Base-by-base conservation (phyloP, 2,888 invertebrate species). In the Tinea trinotella region DNA sequence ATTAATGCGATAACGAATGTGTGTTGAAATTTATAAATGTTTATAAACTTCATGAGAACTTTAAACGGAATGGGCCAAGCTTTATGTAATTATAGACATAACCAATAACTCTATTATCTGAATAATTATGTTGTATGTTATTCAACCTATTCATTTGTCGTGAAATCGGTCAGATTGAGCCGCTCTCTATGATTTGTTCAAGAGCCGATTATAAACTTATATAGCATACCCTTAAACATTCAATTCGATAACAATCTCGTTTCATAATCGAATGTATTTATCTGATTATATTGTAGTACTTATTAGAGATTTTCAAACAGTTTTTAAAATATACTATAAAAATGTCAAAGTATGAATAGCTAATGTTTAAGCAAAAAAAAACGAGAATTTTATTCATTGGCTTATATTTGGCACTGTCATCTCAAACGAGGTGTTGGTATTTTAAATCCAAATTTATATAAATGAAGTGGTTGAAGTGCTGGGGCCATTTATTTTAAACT, bases 41-140 rank as follows among this genome's bases (percentile, higher is more conserved):
- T 40, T 3, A 30, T 5, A 12, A 40, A 40, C 40, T 6, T 12
- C 40, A 40, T 40, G 40, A 40, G 40, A 40, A 40, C 40, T 40
- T 24, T 24, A 7, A 40, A 40, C 40, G 15, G n/a, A 40, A 40
- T n/a, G 40, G 6, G 13, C 15, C 15, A 40, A 40, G 15, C n/a
- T 30, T 30, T 10, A 40, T 7, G 1, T 40, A 40, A 40, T 40
- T 40, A 40, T 40, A 40, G 40, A 40, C 40, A 15, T 40, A 40
- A 40, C 64, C 66, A 68, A 73, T 68, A 68, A 75, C 74, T 77
- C 66, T 71, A 74, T 76, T 78, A 80, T 79, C 71, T 70, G 70
- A 64, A 66, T 74, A 70, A 80, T 78, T 73, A 76, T 15, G 15
- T 40, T 40, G 40, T 40, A 40, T 40, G 40, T 40, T 40, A 40